Conservation (phyloP, 2,888 invertebrate species). For the Lasioglossum marginatum region DNA sequence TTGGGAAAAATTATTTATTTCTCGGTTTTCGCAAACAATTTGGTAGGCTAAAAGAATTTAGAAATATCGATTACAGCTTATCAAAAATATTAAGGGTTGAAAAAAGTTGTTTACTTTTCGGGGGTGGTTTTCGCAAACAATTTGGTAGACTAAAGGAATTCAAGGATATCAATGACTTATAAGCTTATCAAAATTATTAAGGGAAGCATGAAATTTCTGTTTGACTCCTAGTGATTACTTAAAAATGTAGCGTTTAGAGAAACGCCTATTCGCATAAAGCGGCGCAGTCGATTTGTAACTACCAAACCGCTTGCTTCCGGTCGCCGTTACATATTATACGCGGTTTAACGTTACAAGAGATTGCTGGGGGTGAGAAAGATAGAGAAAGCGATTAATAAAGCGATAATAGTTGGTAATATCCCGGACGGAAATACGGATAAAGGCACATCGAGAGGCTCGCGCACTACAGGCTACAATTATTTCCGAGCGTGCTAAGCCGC, state of each 20-base stretch:
- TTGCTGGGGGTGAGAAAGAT: not conserved
- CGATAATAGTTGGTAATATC: constrained; percentile 26
- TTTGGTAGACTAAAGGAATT: no score
- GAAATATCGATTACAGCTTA: no score
- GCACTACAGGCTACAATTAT: constrained; percentile 46
- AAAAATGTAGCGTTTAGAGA: not conserved
- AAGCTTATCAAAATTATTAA: no score
- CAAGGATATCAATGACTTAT: no score
- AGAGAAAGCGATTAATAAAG: constrained; percentile 36
- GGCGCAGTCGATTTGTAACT: not conserved
- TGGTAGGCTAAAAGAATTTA: no score
- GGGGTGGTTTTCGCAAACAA: no score
- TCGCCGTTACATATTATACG: not conserved
- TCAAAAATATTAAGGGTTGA: no score
- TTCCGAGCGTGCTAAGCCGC: constrained; percentile 42
- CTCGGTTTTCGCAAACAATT: no score
- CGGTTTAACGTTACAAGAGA: not conserved
- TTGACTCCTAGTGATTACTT: not conserved
- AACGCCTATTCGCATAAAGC: not conserved
- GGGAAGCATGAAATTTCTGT: no score
- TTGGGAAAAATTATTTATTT: no score
- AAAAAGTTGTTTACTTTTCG: no score
- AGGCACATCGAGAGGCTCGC: constrained; percentile 21
- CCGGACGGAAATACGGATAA: constrained; percentile 13
- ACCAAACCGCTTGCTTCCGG: not conserved